A percentile compares a stretch with the other conserved stretches of the same genome.
Evolutionary conservation across 2,888 invertebrate genomes (phyloP).

Genomic region (Digitonthophagus gazella): DNA sequence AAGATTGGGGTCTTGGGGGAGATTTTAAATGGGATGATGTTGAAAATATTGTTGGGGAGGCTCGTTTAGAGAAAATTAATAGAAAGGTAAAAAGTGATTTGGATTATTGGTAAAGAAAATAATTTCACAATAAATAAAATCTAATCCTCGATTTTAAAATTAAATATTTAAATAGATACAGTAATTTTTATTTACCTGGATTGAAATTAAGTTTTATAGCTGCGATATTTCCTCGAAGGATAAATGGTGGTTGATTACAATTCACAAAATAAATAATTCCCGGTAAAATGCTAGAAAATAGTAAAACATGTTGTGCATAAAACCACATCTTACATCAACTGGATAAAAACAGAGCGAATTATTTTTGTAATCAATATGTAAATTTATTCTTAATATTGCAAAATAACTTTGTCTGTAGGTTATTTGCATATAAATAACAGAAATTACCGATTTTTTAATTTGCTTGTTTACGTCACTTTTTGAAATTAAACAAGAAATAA

Average conservation of each 20-base stretch:
- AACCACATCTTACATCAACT: no score
- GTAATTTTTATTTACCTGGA: neutral
- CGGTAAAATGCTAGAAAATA: neutral
- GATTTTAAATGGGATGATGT: neutral
- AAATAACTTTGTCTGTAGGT: no score
- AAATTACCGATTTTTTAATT: neutral
- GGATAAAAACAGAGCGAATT: no score
- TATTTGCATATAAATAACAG: neutral
- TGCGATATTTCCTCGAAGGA: neutral
- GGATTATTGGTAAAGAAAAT: conserved; percentile 23
- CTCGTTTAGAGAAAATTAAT: conserved; percentile 8
- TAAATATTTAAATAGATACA: neutral
- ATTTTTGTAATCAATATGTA: neutral
- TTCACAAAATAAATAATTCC: conserved; percentile 1
- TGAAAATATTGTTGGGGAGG: neutral
- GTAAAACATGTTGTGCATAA: no score
- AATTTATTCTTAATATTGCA: neutral
- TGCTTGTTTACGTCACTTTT: neutral
- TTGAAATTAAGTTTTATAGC: neutral
- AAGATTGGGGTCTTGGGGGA: conserved; percentile 63
- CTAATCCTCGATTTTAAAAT: conserved; percentile 1
- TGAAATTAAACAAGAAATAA: neutral
- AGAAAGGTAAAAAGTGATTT: conserved; percentile 14
- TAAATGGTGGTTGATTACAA: neutral
- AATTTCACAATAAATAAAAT: conserved; percentile 6